Conservation (phyloP, 2,888 invertebrate species). For the Margaritifera margaritifera region DNA sequence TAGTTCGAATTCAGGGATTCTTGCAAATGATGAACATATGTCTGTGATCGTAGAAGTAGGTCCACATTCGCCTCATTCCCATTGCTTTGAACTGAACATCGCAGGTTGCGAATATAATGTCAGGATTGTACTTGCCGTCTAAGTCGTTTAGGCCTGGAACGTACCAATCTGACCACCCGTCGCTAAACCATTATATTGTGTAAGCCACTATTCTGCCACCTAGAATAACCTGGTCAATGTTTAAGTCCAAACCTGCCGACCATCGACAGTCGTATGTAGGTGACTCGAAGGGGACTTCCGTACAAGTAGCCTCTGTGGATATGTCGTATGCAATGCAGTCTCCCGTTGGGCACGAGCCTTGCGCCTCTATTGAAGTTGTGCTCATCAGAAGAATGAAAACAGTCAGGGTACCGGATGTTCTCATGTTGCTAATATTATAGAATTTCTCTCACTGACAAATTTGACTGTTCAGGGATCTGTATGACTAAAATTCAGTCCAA, state of each 20-base stretch:
- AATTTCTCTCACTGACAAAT: too few species aligned
- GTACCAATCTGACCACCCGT: constrained; percentile 20
- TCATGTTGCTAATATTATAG: too few species aligned
- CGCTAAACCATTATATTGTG: constrained; percentile 22
- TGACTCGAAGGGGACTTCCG: too few species aligned
- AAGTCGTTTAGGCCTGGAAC: constrained; percentile 27
- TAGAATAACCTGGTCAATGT: neutral
- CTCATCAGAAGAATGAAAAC: too few species aligned
- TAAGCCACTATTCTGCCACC: constrained; percentile 21
- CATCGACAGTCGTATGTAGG: constrained; percentile 15
- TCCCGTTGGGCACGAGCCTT: too few species aligned
- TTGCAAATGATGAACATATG: constrained; percentile 1
- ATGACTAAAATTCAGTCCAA: too few species aligned
- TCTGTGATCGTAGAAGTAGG: constrained; percentile 26
- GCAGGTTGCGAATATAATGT: neutral
- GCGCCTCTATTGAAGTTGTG: too few species aligned
- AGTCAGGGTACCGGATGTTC: too few species aligned
- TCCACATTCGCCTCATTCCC: constrained; percentile 16
- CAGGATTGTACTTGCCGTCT: constrained; percentile 15
- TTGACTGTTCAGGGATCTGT: too few species aligned
- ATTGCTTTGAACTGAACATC: constrained; percentile 1
- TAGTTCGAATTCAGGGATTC: too few species aligned
- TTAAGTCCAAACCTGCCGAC: constrained; percentile 16
- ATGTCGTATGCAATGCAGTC: too few species aligned
- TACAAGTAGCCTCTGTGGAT: too few species aligned